A percentile compares a stretch with the other conserved stretches of the same genome.
phyloP scores from a whole-genome alignment of 2,797 vertebrate genomes.

The Hyperoplus lanceolatus region DNA sequence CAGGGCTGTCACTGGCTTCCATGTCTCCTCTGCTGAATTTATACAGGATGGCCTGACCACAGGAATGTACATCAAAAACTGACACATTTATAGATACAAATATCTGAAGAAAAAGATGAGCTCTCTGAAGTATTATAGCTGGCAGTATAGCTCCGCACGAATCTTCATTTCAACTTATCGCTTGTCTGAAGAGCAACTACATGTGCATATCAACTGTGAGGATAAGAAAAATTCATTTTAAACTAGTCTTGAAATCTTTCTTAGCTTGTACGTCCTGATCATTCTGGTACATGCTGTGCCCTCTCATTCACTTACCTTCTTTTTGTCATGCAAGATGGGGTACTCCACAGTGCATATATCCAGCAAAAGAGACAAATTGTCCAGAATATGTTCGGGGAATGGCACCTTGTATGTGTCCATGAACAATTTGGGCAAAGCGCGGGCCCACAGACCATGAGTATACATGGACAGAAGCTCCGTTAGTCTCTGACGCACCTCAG shows the following conservation, averaged over 20 bases:
- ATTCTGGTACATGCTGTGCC: not conserved
- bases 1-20: constrained; percentile 6
- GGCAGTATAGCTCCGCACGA: not conserved
- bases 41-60: constrained; percentile 87
- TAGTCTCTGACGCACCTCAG: constrained; percentile 85
- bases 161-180: not conserved
- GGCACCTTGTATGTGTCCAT: constrained; percentile 89
- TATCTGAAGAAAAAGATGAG: not conserved
- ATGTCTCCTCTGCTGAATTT: constrained; percentile 25
- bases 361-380: constrained; percentile 86
- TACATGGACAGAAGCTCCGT: constrained; percentile 90
- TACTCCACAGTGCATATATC: constrained; percentile 90
- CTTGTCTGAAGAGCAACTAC: not conserved
- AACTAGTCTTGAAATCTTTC: not conserved
- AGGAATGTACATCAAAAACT: constrained; percentile 10
- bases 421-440: constrained; percentile 92
- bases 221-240: not conserved
- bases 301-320: constrained; percentile 74
- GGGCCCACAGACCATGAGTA: constrained; percentile 91
- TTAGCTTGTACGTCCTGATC: not conserved
- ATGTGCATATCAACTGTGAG: not conserved
- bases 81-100: not conserved
- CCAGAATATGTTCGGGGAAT: constrained; percentile 87
- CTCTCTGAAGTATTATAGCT: not conserved
- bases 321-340: constrained; percentile 84